These are phyloP conservation scores for Aphodius sticticus DNA, from an alignment of 2,888 invertebrate genomes.

Conservation along the genomic window DNA sequence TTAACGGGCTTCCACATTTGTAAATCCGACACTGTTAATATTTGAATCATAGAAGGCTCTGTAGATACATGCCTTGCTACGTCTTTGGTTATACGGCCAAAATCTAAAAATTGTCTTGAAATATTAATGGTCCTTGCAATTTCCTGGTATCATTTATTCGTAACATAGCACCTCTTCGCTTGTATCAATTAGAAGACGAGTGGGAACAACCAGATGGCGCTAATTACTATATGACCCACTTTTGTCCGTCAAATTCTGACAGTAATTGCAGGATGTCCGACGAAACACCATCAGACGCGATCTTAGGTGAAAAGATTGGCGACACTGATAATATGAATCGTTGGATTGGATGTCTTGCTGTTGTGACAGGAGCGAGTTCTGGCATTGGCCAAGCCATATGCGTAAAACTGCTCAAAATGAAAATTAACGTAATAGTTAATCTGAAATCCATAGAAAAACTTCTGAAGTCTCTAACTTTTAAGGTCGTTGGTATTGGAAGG, in stretches of 20 bases:
- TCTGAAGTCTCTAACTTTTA: background rate
- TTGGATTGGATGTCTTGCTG: conserved; percentile 19
- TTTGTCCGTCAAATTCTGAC: background rate
- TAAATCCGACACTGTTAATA: no score
- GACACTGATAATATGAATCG: conserved; percentile 21
- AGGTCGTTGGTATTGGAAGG: conserved; percentile 38
- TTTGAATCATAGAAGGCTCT: no score
- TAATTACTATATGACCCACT: background rate
- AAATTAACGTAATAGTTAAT: conserved; percentile 18
- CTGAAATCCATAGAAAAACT: background rate
- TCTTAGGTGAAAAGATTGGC: conserved; percentile 11
- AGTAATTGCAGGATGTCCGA: background rate
- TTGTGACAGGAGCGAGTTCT: conserved; percentile 26
- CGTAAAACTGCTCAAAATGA: conserved; percentile 15
- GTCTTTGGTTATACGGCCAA: no score
- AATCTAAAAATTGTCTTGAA: background rate
- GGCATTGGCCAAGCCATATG: conserved; percentile 26
- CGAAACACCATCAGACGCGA: background rate
- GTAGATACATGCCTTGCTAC: no score
- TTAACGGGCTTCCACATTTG: no score
- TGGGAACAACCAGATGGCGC: background rate
- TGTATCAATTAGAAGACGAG: background rate
- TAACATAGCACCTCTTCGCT: background rate
- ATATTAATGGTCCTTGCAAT: background rate
- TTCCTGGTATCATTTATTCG: no score